A percentile compares a stretch with the other conserved stretches of the same genome.
Conservation (phyloP, 2,888 invertebrate genomes). For the Machimus rusticus region DNA sequence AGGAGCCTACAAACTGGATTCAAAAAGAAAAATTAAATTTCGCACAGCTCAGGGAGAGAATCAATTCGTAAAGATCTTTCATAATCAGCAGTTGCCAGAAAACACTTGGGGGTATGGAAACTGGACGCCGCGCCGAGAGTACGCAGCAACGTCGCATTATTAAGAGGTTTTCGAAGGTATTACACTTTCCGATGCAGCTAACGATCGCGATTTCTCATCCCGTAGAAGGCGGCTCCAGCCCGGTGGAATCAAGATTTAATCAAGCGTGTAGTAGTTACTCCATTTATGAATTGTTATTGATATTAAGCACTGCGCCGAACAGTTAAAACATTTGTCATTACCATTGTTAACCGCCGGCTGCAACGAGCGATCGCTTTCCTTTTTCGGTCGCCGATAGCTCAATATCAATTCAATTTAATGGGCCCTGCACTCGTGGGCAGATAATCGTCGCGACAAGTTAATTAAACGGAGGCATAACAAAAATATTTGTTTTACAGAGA, state of each 20-base stretch:
- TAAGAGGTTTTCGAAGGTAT: constrained; percentile 32
- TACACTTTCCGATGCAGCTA: constrained; percentile 3
- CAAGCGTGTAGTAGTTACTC: constrained; percentile 36
- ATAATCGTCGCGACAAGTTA: constrained; percentile 3
- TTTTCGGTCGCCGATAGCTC: constrained; percentile 14
- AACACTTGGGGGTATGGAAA: not conserved
- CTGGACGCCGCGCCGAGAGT: not conserved
- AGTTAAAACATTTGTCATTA: constrained; percentile 40
- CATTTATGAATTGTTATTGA: constrained; percentile 38
- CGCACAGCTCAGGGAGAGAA: not conserved
- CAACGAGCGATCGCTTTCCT: not conserved
- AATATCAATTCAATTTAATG: constrained; percentile 1
- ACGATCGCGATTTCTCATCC: constrained; percentile 37
- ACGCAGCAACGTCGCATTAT: not conserved
- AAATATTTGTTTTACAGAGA: not conserved
- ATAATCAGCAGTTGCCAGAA: constrained; percentile 18
- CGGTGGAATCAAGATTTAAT: constrained; percentile 24
- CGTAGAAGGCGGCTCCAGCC: not conserved
- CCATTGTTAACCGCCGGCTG: constrained; percentile 12
- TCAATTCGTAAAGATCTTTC: constrained; percentile 1
- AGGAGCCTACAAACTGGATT: not conserved
- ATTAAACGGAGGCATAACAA: not conserved
- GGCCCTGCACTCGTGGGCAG: not conserved
- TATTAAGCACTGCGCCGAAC: constrained; percentile 10
- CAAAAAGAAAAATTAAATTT: not conserved